A percentile compares a stretch with the other conserved stretches of the same genome.
These are phyloP conservation scores for Alaudala cheleensis DNA, from an alignment of 2,113 vertebrate species.

Conservation along the genomic window DNA sequence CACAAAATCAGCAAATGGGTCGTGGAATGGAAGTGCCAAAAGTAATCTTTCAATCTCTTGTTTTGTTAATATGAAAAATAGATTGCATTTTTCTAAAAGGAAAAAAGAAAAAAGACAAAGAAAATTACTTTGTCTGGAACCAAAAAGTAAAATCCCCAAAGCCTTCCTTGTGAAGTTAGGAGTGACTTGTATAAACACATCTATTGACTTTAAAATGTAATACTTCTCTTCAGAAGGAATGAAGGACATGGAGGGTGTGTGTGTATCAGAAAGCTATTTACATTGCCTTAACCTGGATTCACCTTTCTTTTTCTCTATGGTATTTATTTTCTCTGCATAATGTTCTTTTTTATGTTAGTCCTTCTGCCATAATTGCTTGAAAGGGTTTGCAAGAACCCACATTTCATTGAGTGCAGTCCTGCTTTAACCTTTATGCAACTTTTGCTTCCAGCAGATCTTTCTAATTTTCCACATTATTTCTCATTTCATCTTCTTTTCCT, in stretches of 20 bases:
- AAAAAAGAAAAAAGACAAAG: background rate
- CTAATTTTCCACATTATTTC: background rate
- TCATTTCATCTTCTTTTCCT: background rate
- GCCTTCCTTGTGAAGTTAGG: background rate
- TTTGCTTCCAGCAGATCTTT: background rate
- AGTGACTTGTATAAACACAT: constrained; percentile 27
- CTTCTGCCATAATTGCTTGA: background rate
- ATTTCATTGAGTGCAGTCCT: background rate
- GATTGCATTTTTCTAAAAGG: background rate
- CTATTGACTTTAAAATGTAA: constrained; percentile 28
- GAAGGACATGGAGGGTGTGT: background rate
- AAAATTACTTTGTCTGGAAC: constrained; percentile 5
- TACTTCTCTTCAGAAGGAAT: constrained; percentile 17
- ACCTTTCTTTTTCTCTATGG: background rate
- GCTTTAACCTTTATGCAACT: background rate
- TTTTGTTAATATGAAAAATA: constrained; percentile 18
- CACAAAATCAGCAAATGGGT: constrained; percentile 6
- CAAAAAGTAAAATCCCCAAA: constrained; percentile 7
- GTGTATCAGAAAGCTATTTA: constrained; percentile 8
- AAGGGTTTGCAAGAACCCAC: background rate
- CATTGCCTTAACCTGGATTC: constrained; percentile 16
- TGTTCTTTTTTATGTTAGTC: background rate
- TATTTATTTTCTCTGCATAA: constrained; percentile 3
- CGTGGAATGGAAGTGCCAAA: constrained; percentile 15
- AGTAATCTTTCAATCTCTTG: background rate